phyloP scores from a whole-genome alignment of 2,797 vertebrate genomes.

The Forpus xanthops region DNA sequence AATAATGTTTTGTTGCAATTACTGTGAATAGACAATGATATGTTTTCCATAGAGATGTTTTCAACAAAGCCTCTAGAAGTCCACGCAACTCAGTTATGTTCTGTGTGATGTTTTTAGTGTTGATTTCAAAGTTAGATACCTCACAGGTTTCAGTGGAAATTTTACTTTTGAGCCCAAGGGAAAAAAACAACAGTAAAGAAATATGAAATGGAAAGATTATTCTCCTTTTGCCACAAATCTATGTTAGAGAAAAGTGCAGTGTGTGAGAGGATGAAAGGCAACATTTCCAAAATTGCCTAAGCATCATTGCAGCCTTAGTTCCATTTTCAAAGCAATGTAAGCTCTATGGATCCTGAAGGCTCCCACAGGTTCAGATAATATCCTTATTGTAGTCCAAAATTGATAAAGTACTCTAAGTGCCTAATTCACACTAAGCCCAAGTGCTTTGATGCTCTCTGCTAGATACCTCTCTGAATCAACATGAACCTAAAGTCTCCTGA shows the following conservation, averaged over 20 bases:
- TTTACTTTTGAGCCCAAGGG: background rate
- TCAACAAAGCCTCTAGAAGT: background rate
- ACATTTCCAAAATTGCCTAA: conserved; percentile 38
- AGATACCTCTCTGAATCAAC: background rate
- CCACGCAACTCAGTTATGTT: background rate
- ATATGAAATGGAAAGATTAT: background rate
- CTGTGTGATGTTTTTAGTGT: background rate
- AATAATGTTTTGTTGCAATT: background rate
- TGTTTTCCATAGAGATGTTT: background rate
- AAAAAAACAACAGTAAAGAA: background rate
- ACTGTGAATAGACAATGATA: background rate
- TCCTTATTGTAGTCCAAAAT: conserved; percentile 6
- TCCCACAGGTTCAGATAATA: conserved; percentile 27
- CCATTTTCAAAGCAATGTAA: conserved; percentile 43
- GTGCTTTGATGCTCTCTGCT: conserved; percentile 10
- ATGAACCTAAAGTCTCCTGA: background rate
- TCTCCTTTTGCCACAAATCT: background rate
- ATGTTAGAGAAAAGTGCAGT: background rate
- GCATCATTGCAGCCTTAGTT: background rate
- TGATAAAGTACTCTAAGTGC: background rate
- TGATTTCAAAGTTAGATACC: background rate
- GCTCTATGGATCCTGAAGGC: background rate
- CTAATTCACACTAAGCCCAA: conserved; percentile 21
- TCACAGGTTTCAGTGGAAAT: background rate
- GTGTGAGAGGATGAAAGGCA: background rate